Conservation (phyloP, 2,888 invertebrate species). For the Ophonus ardosiacus region DNA sequence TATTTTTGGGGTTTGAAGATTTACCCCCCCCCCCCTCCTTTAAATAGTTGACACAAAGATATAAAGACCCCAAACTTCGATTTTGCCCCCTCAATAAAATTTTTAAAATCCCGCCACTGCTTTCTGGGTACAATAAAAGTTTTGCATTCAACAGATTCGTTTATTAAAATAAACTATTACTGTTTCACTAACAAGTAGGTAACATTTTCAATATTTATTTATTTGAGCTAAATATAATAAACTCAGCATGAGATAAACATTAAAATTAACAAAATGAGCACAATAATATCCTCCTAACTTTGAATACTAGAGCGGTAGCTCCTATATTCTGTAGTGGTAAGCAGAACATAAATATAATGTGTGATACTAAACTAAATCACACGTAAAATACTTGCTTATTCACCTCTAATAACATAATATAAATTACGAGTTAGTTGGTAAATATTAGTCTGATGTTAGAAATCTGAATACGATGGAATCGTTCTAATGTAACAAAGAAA, state of each 20-base stretch:
- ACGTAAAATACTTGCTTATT: constrained; percentile 42
- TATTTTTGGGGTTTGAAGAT: no score
- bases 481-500: neutral
- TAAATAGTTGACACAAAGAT: no score
- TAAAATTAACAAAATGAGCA: constrained; percentile 46
- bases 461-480: neutral
- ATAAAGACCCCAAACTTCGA: no score
- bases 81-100: no score
- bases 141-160: constrained; percentile 48
- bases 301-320: constrained; percentile 35
- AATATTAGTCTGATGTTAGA: constrained; percentile 34
- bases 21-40: no score
- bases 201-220: constrained; percentile 40
- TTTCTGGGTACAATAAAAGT: constrained; percentile 37
- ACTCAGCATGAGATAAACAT: constrained; percentile 44
- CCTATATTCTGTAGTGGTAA: constrained; percentile 31
- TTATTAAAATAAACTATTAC: constrained; percentile 43
- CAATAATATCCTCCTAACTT: constrained; percentile 39
- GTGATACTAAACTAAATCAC: constrained; percentile 37
- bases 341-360: constrained; percentile 47
- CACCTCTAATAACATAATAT: constrained; percentile 38
- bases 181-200: constrained; percentile 40
- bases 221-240: constrained; percentile 46
- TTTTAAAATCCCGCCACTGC: no score
- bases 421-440: constrained; percentile 35